A percentile compares a stretch with the other conserved stretches of the same genome.
phyloP scores from a whole-genome alignment of 2,113 vertebrate species.

The Fregetta grallaria region DNA sequence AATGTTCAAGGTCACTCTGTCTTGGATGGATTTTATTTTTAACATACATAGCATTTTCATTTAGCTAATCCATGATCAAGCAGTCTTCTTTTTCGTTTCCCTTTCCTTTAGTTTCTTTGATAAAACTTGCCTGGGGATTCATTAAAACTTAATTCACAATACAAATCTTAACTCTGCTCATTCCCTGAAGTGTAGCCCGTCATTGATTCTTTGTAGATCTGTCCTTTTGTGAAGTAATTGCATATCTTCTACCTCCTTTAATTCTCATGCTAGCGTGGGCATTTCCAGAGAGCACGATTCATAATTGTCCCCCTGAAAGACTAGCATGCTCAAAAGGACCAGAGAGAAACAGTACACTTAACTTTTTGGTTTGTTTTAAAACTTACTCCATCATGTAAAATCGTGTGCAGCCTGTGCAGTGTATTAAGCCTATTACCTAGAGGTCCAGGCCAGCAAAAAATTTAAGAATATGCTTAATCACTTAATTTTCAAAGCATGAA shows the following conservation, averaged over 20 bases:
- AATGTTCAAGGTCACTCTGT: not conserved
- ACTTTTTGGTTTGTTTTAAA: not conserved
- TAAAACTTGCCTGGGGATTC: slow-evolving; percentile 22
- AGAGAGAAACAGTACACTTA: not conserved
- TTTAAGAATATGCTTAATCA: not conserved
- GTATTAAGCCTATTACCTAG: not conserved
- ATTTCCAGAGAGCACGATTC: not conserved
- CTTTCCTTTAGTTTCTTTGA: not conserved
- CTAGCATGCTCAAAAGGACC: not conserved
- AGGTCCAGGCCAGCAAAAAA: not conserved
- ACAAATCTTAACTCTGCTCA: not conserved
- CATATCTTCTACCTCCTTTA: not conserved
- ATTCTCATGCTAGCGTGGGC: not conserved
- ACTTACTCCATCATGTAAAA: not conserved
- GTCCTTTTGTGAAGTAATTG: not conserved
- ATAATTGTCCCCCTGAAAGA: not conserved
- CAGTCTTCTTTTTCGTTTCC: not conserved
- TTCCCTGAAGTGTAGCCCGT: not conserved
- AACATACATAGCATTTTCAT: not conserved
- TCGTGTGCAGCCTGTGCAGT: not conserved
- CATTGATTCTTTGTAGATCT: not conserved
- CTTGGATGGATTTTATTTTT: slow-evolving; percentile 1
- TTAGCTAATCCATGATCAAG: slow-evolving; percentile 5
- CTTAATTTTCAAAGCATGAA: not conserved
- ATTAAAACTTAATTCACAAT: slow-evolving; percentile 50